Base-by-base conservation (phyloP, 1,140 invertebrate genomes). In the Laupala kohalensis region DNA sequence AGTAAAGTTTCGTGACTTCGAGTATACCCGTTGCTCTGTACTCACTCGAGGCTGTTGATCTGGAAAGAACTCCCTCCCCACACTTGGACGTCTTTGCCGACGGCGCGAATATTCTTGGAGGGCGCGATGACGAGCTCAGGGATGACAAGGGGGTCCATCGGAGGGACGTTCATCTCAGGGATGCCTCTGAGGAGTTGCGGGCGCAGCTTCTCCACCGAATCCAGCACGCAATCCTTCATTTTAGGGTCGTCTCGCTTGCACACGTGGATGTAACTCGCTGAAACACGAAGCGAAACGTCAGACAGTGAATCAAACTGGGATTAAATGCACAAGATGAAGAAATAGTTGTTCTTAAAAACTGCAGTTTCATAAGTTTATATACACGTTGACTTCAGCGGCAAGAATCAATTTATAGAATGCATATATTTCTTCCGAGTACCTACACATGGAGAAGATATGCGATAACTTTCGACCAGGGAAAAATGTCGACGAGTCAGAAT, bases 251-350 rank as follows among this genome's bases (percentile, higher is more conserved):
- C 84, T 0, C 85, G 82, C 70, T 86, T 85, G 75, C 89, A 91
- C 9, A 87, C 74, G 63, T 87, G 80, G 0, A 91, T 84, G 76
- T 88, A 90, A 2, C 83, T 80, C 12, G 89, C 89, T 91, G 80
- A 83, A 82, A 19, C 37, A 53, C 37, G 19, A 19, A 53, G 9
- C 1, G 4, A n/a, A n/a, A n/a, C n/a, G n/a, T n/a, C n/a, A n/a
- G n/a, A n/a, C n/a, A n/a, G n/a, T n/a, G n/a, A n/a, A n/a, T n/a
- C n/a, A n/a, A n/a, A n/a, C n/a, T n/a, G n/a, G n/a, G n/a, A n/a
- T n/a, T n/a, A n/a, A n/a, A n/a, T n/a, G n/a, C n/a, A n/a, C n/a
- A n/a, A n/a, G n/a, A n/a, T n/a, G n/a, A n/a, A n/a, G n/a, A n/a
- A n/a, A n/a, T n/a, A n/a, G n/a, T n/a, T n/a, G n/a, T n/a, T n/a